Evolutionary conservation across 2,888 invertebrate genomes (phyloP).

Genomic region (Macaria notata): DNA sequence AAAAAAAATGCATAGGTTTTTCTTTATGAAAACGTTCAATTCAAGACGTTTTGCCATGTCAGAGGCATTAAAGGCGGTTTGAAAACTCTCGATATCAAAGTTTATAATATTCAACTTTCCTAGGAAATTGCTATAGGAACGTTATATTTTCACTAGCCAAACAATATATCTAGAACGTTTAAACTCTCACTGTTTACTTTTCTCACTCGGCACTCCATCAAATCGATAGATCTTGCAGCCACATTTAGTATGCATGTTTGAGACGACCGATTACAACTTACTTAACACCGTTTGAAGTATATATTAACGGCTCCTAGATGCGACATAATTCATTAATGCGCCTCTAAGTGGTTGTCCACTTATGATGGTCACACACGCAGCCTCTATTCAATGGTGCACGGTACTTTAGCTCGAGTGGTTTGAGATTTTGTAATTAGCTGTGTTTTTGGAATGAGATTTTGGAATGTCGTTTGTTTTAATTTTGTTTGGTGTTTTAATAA

Average conservation of each 20-base stretch:
- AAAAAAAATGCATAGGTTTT: too few species aligned
- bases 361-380: conserved; percentile 60
- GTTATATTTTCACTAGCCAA: too few species aligned
- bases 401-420: conserved; percentile 8
- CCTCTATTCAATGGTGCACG: conserved; percentile 11
- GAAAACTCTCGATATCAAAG: too few species aligned
- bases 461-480: too few species aligned
- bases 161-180: background rate
- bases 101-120: too few species aligned
- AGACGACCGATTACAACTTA: conserved; percentile 45
- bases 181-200: conserved; percentile 2
- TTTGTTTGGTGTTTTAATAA: too few species aligned
- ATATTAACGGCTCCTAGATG: conserved; percentile 60
- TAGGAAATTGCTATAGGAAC: too few species aligned
- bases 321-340: conserved; percentile 63
- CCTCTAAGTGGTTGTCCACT: conserved; percentile 65
- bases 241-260: conserved; percentile 45
- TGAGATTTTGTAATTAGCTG: background rate
- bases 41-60: too few species aligned
- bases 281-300: conserved; percentile 58
- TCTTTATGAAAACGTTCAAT: too few species aligned
- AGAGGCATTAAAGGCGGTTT: too few species aligned
- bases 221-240: conserved; percentile 24
- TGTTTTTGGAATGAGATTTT: too few species aligned
- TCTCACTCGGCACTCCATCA: background rate